Percentiles rank a stretch among this genome's conserved stretches.
Conservation (phyloP, 2,113 vertebrate genomes). For the Lamprologus sp. region DNA sequence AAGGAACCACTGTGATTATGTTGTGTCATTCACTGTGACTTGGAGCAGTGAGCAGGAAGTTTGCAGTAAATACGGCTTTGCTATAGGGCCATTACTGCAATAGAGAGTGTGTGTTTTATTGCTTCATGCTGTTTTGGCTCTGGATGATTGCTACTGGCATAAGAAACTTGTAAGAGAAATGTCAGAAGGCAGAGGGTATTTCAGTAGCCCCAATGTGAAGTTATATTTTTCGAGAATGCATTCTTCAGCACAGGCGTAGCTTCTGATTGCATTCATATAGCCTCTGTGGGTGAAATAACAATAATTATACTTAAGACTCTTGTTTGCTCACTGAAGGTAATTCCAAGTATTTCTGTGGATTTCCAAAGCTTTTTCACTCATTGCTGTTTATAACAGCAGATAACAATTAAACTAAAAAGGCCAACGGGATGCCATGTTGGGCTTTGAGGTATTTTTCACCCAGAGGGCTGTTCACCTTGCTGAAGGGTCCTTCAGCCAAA, state of each 20-base stretch:
- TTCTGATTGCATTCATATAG: background rate
- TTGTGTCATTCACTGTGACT: background rate
- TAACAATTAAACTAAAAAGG: slow-evolving; percentile 3
- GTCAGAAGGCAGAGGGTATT: background rate
- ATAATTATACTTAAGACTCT: background rate
- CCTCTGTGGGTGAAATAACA: background rate
- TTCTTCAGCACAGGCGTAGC: background rate
- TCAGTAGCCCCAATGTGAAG: background rate
- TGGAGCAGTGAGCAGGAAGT: background rate
- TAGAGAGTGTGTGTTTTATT: background rate
- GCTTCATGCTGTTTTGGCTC: background rate
- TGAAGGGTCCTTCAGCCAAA: slow-evolving; percentile 35
- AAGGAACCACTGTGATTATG: background rate
- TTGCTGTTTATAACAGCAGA: background rate
- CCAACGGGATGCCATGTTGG: background rate
- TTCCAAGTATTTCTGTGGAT: background rate
- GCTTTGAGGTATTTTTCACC: background rate
- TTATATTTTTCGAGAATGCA: background rate
- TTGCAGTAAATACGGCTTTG: background rate
- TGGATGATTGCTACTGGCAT: background rate
- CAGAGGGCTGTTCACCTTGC: background rate
- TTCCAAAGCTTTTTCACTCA: background rate
- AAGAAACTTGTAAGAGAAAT: background rate
- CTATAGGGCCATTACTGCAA: background rate
- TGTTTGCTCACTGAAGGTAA: background rate